These are phyloP conservation scores for Chironomus striatipennis DNA, from an alignment of 1,140 invertebrate genomes.

Conservation along the genomic window DNA sequence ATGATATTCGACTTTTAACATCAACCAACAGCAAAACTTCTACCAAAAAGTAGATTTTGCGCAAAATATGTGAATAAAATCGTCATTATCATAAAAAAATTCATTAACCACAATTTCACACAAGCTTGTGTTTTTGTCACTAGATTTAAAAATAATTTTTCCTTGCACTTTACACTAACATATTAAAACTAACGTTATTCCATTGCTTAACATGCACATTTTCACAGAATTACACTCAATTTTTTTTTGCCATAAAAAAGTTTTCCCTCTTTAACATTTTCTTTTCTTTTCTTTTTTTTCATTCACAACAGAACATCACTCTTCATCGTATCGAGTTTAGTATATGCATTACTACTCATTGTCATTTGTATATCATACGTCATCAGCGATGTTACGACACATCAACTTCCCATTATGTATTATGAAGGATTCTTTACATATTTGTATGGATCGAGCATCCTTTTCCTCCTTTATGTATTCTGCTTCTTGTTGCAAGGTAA, in stretches of 20 bases:
- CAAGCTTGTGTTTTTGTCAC: background rate
- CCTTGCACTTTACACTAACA: background rate
- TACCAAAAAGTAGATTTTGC: too few relatives aligned
- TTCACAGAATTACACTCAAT: background rate
- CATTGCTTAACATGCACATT: background rate
- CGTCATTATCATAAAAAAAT: background rate
- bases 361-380: slow-evolving; percentile 87
- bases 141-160: background rate
- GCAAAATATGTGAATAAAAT: too few relatives aligned
- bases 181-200: too few relatives aligned
- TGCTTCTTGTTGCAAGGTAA: slow-evolving; percentile 83
- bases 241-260: background rate
- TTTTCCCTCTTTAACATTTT: background rate
- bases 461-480: slow-evolving; percentile 94
- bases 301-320: slow-evolving; percentile 73
- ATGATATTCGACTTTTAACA: too few relatives aligned
- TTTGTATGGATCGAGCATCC: slow-evolving; percentile 87
- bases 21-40: too few relatives aligned
- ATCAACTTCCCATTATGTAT: slow-evolving; percentile 79
- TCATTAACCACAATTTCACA: background rate
- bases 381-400: slow-evolving; percentile 85
- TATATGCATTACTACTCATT: slow-evolving; percentile 85
- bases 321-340: slow-evolving; percentile 90
- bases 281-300: slow-evolving; percentile 29
- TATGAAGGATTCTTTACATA: slow-evolving; percentile 98